phyloP scores from a whole-genome alignment of 2,113 vertebrate species.

The Apodemus speciosus region DNA sequence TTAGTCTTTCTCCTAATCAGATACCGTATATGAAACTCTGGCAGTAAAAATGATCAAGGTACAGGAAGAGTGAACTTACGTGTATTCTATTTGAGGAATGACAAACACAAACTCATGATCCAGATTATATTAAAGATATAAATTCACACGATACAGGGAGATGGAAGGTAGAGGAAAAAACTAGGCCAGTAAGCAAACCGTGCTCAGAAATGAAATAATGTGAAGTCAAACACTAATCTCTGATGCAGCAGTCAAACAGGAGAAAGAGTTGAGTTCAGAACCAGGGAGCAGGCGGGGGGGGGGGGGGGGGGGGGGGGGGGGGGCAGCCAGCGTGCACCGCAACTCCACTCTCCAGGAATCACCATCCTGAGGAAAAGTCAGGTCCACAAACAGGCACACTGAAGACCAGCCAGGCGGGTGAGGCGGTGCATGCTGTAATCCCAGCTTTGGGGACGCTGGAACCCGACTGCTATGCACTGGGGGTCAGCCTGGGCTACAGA shows the following conservation, averaged over 20 bases:
- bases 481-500: background rate
- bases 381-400: background rate
- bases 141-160: background rate
- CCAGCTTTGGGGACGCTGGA: background rate
- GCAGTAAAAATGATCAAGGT: background rate
- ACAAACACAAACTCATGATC: constrained; percentile 35
- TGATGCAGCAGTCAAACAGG: background rate
- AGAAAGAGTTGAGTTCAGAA: constrained; percentile 3
- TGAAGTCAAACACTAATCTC: constrained; percentile 21
- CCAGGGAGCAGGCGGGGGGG: background rate
- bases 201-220: constrained; percentile 9
- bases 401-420: background rate
- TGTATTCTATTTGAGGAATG: background rate
- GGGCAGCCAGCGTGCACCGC: background rate
- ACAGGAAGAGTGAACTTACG: constrained; percentile 11
- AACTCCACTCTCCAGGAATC: background rate
- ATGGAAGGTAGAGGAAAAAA: background rate
- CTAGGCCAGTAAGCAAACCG: background rate
- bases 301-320: too few species aligned
- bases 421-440: background rate
- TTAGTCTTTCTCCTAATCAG: background rate
- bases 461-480: background rate
- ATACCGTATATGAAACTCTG: constrained; percentile 9
- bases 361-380: background rate
- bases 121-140: constrained; percentile 43